Percentiles rank a stretch among this genome's conserved stretches.
phyloP scores from a whole-genome alignment of 2,888 invertebrate species.

The Gymnocheta viridis region DNA sequence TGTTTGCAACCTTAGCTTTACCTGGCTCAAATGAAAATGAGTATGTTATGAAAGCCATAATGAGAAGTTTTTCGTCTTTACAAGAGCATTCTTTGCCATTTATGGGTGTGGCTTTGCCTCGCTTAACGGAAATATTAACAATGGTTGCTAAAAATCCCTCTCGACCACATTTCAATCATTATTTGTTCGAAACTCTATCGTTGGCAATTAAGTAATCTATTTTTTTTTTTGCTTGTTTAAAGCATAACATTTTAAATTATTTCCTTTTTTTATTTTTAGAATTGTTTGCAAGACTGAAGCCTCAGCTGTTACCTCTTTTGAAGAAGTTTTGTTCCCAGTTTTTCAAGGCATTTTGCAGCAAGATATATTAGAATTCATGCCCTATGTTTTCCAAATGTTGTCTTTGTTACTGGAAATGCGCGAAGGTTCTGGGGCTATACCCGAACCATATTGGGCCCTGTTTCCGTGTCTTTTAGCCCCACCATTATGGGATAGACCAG shows the following conservation, averaged over 20 bases:
- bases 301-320: slow-evolving; percentile 91
- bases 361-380: slow-evolving; percentile 97
- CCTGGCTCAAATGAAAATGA: slow-evolving; percentile 95
- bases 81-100: slow-evolving; percentile 91
- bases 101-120: slow-evolving; percentile 90
- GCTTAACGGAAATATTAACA: slow-evolving; percentile 91
- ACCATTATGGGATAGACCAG: slow-evolving; percentile 95
- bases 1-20: slow-evolving; percentile 89
- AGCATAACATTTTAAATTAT: background rate
- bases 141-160: slow-evolving; percentile 96
- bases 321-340: slow-evolving; percentile 95
- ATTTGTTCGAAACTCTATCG: slow-evolving; percentile 97
- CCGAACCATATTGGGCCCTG: slow-evolving; percentile 93
- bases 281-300: slow-evolving; percentile 93
- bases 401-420: slow-evolving; percentile 93
- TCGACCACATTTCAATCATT: slow-evolving; percentile 99
- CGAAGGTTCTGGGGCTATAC: slow-evolving; percentile 83
- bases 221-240: background rate
- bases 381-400: slow-evolving; percentile 98
- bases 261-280: slow-evolving; percentile 80
- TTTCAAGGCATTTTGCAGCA: slow-evolving; percentile 97
- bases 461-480: slow-evolving; percentile 95
- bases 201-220: slow-evolving; percentile 90
- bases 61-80: slow-evolving; percentile 91
- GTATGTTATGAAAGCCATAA: slow-evolving; percentile 99